Evolutionary conservation across 2,113 vertebrate species (phyloP), one percentile per base, ranked within the genome.

Genomic region (Sceloporus tristichus): DNA sequence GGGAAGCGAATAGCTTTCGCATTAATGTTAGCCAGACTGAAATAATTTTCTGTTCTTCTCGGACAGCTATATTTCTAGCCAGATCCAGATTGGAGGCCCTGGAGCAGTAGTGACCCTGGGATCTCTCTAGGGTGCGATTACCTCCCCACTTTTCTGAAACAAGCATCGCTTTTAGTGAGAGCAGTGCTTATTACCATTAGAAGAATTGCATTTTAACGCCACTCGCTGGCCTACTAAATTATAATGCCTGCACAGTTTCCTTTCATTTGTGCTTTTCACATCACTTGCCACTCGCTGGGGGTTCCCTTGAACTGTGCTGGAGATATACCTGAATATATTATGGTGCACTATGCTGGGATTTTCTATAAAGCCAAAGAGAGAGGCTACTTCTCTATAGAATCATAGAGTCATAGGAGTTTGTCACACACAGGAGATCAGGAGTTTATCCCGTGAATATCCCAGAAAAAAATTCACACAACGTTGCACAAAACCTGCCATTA

Each of bases 11-110:
- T 76, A 68, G 42, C 6, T n/a, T 42, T 29, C 80, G 7, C 48
- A 71, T 79, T 25, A 78, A 91, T 71, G 87, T 73, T 88, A 27
- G 68, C 3, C 54, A 86, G 48, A 53, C 13, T 66, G 79, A 89
- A 90, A 86, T 38, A 75, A 85, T 27, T 84, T 38, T 25, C 70
- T 59, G 89, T 27, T 7, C 0, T 71, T 71, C 80, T 19, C 59
- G 59, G 48, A 68, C 70, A 73, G 48, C 62, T 65, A 7, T 38
- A 56, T 68, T 85, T 76, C 70, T 21, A 79, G 42, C 27, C 34
- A 48, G 73, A 23, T 25, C 16, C 56, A 54, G 34, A 56, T 80
- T 66, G 73, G 21, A 25, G 66, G 25, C 66, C 68, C 16, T 59
- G 38, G 25, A 34, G 23, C 6, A 21, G 21, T 1, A 23, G 27